Evolutionary conservation across 2,888 invertebrate genomes (phyloP), one percentile per base, ranked within the genome.

Genomic region (Drosophila peninsularis): DNA sequence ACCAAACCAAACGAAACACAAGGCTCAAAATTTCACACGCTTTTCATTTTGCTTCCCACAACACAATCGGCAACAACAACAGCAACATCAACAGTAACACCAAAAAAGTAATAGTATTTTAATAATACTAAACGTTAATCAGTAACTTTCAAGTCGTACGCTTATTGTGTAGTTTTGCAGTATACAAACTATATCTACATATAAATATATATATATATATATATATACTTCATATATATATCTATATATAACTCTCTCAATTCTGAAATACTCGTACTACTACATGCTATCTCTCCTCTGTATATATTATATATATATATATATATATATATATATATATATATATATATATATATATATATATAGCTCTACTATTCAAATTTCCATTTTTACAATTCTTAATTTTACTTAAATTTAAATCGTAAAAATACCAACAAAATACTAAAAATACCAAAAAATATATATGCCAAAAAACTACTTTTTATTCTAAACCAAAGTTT

Each of bases 121-220:
- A 49, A 32, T 6, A 60, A 67, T 24, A 44, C 14, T 44, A 32
- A 41, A 49, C 44, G 34, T 24, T 24, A 57, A 74, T 64, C 47
- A 47, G 42, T 68, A 63, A 52, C 21, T 36, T 21, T n/a, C 34
- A 21, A 78, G 41, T 75, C 73, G 85, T 81, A 84, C 64, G 82
- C 87, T 82, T 84, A 65, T 75, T 87, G 82, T 88, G 89, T 85
- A 85, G 88, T 80, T 79, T 83, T 77, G 64, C 71, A 78, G 80
- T 69, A 67, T 67, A 64, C 66, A 65, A 82, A 68, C 49, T 67
- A 65, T 67, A 70, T 54, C 83, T 71, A 62, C 62, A 54, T 61
- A 71, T 62, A 71, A 41, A 63, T 1, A 17, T 14, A 44, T 27
- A 21, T 5, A 45, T 14, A 44, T n/a, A n/a, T 24, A 42, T 41